These are phyloP conservation scores for Pagrus major DNA, from an alignment of 2,113 vertebrate species.

Conservation along the genomic window DNA sequence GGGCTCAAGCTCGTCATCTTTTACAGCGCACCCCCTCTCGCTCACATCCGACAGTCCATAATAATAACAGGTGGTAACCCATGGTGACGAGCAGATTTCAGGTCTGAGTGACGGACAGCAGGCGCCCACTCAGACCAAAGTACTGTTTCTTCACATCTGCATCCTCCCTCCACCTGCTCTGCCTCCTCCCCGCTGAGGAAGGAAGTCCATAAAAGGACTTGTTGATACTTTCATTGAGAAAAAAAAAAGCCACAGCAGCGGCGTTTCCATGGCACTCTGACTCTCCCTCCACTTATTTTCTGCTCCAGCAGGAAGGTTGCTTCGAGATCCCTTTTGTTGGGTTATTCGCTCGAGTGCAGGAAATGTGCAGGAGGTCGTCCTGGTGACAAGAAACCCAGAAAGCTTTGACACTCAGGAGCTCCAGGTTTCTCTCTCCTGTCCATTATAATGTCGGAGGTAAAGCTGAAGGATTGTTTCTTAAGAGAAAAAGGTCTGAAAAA, in stretches of 20 bases:
- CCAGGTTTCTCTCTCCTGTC: neutral
- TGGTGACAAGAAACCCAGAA: constrained; percentile 35
- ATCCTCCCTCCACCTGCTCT: neutral
- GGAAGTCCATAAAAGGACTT: constrained; percentile 58
- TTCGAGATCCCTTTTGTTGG: constrained; percentile 7
- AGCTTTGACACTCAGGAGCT: constrained; percentile 6
- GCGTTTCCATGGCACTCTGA: constrained; percentile 18
- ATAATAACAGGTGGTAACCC: constrained; percentile 74
- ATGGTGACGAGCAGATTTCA: constrained; percentile 67
- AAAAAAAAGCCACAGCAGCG: constrained; percentile 3
- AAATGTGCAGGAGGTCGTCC: constrained; percentile 18
- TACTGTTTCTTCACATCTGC: constrained; percentile 3
- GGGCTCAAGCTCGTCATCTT: neutral
- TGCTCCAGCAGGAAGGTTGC: neutral
- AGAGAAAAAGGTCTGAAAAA: neutral
- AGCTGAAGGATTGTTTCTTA: neutral
- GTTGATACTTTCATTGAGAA: constrained; percentile 41
- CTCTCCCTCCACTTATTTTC: neutral
- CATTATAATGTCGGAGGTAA: neutral
- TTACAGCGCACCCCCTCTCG: constrained; percentile 5
- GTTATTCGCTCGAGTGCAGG: constrained; percentile 11
- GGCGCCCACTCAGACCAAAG: constrained; percentile 46
- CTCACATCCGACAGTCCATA: constrained; percentile 40
- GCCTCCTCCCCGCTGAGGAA: neutral
- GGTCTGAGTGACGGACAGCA: constrained; percentile 47